Conservation (phyloP, 35 echinoderm and acorn worm genomes). For the Heliocidaris tuberculata region DNA sequence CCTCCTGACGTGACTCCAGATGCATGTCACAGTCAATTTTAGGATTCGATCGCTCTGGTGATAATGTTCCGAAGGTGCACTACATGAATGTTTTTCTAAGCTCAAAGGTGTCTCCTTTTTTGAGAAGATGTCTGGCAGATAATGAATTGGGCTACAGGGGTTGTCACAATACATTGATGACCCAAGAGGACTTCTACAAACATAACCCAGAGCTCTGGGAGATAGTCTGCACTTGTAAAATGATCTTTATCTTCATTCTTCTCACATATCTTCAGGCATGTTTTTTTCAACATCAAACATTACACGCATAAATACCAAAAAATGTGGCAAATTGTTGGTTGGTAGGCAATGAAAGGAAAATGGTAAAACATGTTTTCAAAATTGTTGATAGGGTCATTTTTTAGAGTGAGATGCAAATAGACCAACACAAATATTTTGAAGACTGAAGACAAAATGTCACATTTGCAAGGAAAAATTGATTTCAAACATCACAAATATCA, state of each 20-base stretch:
- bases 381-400: not conserved
- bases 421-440: too few relatives aligned
- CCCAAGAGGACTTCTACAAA: not conserved
- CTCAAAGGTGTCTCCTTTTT: not conserved
- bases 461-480: too few relatives aligned
- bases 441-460: too few relatives aligned
- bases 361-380: not conserved
- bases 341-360: not conserved
- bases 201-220: not conserved
- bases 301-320: not conserved
- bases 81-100: not conserved
- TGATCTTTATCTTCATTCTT: not conserved
- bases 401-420: not conserved
- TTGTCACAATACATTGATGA: not conserved
- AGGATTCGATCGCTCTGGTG: not conserved
- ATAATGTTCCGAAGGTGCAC: slow-evolving; percentile 1
- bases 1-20: not conserved
- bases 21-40: not conserved
- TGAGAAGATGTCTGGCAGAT: not conserved
- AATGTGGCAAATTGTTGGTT: not conserved
- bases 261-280: not conserved
- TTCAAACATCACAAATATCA: too few relatives aligned
- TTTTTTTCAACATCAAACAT: not conserved
- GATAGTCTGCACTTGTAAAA: not conserved
- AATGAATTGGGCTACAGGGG: not conserved